A percentile compares a stretch with the other conserved stretches of the same genome.
phyloP scores from a whole-genome alignment of 2,888 invertebrate species.

The Brachypalpus laphriformis region DNA sequence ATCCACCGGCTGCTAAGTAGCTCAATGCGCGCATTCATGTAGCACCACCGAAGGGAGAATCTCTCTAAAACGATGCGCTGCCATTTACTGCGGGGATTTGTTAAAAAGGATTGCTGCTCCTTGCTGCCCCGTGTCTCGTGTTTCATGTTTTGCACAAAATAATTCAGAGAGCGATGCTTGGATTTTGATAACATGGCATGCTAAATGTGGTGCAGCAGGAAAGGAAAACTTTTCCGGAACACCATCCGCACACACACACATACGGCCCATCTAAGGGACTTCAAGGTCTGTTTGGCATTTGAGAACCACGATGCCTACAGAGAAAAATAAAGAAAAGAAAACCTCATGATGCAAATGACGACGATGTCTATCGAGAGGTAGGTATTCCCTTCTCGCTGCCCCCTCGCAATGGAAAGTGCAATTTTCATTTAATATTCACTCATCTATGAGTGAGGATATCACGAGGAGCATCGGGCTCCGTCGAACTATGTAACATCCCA shows the following conservation, averaged over 20 bases:
- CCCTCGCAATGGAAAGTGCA: constrained; percentile 62
- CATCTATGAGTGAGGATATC: constrained; percentile 50
- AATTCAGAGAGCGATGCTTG: constrained; percentile 65
- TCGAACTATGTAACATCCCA: background rate
- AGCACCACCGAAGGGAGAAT: constrained; percentile 22
- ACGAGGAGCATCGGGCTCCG: constrained; percentile 11
- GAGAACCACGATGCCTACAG: constrained; percentile 30
- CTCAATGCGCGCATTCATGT: constrained; percentile 55
- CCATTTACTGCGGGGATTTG: constrained; percentile 43
- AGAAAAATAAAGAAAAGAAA: background rate
- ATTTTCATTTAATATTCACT: constrained; percentile 72
- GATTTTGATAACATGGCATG: constrained; percentile 66
- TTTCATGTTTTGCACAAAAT: constrained; percentile 67
- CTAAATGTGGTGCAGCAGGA: constrained; percentile 63
- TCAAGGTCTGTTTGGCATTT: constrained; percentile 73
- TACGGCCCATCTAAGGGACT: constrained; percentile 13
- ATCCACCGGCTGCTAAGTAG: constrained; percentile 28
- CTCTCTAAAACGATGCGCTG: background rate
- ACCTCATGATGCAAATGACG: constrained; percentile 2
- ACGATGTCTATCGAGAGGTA: constrained; percentile 15
- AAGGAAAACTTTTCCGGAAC: constrained; percentile 62
- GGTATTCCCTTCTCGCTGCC: background rate
- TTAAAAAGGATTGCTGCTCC: constrained; percentile 44
- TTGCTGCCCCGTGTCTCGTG: constrained; percentile 11
- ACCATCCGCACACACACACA: constrained; percentile 16